Evolutionary conservation across 2,888 invertebrate genomes (phyloP).

Genomic region (Euspilapteryx auroguttella): DNA sequence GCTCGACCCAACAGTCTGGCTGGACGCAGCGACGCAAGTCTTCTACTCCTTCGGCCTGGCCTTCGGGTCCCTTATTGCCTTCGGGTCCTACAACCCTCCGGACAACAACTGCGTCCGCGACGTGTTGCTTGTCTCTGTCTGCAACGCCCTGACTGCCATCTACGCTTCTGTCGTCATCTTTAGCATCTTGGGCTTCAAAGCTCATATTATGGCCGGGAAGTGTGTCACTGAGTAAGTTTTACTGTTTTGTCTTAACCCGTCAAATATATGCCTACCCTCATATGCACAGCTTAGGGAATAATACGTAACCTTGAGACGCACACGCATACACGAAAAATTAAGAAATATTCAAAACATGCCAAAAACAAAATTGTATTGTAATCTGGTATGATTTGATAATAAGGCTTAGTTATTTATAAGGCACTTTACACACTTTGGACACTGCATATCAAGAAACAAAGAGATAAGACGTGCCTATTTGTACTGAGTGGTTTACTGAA

Average conservation of each 20-base stretch:
- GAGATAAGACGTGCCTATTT: too few species aligned
- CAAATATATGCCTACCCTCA: too few species aligned
- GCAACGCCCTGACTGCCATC: constrained; percentile 91
- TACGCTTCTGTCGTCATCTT: constrained; percentile 95
- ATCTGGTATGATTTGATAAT: too few species aligned
- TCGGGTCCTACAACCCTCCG: constrained; percentile 93
- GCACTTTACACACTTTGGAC: too few species aligned
- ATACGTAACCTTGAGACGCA: too few species aligned
- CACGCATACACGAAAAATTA: too few species aligned
- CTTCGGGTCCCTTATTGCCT: constrained; percentile 93
- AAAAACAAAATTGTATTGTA: too few species aligned
- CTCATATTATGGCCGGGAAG: constrained; percentile 84
- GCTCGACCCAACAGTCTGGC: constrained; percentile 87
- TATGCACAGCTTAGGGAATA: too few species aligned
- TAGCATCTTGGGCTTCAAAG: constrained; percentile 94
- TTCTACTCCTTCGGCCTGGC: constrained; percentile 95
- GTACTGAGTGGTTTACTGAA: too few species aligned
- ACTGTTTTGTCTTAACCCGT: not conserved
- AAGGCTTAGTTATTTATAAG: too few species aligned
- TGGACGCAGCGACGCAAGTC: constrained; percentile 95
- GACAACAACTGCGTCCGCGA: constrained; percentile 94
- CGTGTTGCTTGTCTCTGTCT: constrained; percentile 86
- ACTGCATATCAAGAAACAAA: too few species aligned
- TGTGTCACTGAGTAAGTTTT: constrained; percentile 65
- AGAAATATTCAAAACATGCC: too few species aligned